Conservation (phyloP, 2,113 vertebrate species). For the Ibidorhyncha struthersii region DNA sequence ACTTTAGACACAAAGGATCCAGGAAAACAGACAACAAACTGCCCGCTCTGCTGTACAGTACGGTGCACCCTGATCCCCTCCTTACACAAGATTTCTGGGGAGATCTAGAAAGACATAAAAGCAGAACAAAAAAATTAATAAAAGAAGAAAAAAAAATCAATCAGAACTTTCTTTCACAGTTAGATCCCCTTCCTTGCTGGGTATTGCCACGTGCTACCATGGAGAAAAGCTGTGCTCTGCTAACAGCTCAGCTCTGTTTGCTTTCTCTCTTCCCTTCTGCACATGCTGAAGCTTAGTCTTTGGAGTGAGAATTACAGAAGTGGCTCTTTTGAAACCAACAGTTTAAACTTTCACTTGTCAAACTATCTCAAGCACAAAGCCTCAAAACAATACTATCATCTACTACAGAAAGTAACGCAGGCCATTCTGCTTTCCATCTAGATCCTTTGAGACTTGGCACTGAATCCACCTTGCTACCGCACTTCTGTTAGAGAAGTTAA, state of each 20-base stretch:
- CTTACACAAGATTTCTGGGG: slow-evolving; percentile 95
- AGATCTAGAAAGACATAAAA: slow-evolving; percentile 81
- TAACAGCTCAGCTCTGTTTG: rapidly evolving
- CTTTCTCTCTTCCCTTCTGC: not conserved
- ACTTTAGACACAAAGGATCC: slow-evolving; percentile 98
- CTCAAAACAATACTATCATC: not conserved
- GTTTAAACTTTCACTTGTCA: not conserved
- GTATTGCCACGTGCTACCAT: not conserved
- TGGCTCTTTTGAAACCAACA: not conserved
- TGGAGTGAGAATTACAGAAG: not conserved
- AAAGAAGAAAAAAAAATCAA: not conserved
- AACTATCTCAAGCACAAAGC: not conserved
- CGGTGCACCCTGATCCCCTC: slow-evolving; percentile 97
- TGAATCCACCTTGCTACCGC: not conserved
- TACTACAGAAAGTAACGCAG: not conserved
- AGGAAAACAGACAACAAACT: slow-evolving; percentile 98
- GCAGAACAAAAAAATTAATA: not conserved
- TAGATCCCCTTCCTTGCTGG: not conserved
- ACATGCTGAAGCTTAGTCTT: not conserved
- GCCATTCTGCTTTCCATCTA: not conserved
- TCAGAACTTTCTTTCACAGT: not conserved
- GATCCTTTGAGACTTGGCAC: not conserved
- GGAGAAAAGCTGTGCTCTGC: not conserved
- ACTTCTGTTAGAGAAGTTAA: not conserved
- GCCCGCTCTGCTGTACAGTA: slow-evolving; percentile 94